Evolutionary conservation across 2,888 invertebrate genomes (phyloP).

Genomic region (Polydesmus complanatus): DNA sequence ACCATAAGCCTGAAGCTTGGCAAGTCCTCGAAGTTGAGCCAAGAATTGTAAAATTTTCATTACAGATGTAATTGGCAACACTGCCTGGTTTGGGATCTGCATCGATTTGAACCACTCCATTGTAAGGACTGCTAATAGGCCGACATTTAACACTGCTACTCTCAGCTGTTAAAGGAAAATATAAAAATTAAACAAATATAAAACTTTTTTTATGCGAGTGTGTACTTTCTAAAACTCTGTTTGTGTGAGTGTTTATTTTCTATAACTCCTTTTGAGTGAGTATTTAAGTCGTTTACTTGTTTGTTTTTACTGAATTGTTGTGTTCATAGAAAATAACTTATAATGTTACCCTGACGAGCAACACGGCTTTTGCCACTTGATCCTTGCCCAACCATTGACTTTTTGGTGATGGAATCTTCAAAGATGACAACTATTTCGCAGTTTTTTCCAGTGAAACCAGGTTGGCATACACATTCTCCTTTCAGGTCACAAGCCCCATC

Average conservation of each 20-base stretch:
- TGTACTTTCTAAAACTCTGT: too few species aligned
- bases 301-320: too few species aligned
- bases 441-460: not conserved
- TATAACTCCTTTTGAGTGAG: too few species aligned
- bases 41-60: conserved; percentile 5
- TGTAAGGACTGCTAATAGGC: not conserved
- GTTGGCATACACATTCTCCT: conserved; percentile 4
- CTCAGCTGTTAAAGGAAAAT: too few species aligned
- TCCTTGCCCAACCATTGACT: too few species aligned
- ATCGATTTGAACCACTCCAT: conserved; percentile 2
- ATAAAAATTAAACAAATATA: too few species aligned
- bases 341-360: too few species aligned
- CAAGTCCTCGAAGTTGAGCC: conserved; percentile 1
- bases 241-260: too few species aligned
- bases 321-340: too few species aligned
- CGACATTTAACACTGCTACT: not conserved
- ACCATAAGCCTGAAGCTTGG: not conserved
- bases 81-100: not conserved
- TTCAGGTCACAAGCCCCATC: not conserved
- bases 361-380: too few species aligned
- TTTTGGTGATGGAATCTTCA: not conserved
- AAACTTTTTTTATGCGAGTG: too few species aligned
- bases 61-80: not conserved
- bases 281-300: too few species aligned
- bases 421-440: not conserved